phyloP scores from a whole-genome alignment of 2,797 vertebrate genomes.

The Meda fulgida region DNA sequence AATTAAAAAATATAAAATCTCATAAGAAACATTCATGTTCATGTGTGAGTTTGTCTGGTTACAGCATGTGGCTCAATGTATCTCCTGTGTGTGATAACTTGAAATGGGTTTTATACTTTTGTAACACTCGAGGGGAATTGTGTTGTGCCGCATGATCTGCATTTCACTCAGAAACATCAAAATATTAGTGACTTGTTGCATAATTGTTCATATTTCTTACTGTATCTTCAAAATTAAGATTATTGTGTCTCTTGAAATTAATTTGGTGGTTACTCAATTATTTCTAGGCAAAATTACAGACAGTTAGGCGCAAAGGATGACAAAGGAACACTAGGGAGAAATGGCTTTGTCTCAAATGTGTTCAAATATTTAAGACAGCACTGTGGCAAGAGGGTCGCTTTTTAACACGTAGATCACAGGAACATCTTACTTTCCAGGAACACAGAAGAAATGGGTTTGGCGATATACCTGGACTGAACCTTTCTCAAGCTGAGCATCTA shows the following conservation, averaged over 20 bases:
- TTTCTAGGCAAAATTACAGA: neutral
- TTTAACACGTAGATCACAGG: neutral
- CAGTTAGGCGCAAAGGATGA: neutral
- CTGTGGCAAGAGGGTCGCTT: slow-evolving; percentile 9
- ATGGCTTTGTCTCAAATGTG: neutral
- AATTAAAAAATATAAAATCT: neutral
- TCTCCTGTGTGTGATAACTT: slow-evolving; percentile 26
- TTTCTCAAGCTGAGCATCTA: slow-evolving; percentile 8
- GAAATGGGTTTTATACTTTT: neutral
- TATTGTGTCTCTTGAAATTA: neutral
- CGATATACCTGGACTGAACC: neutral
- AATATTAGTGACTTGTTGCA: neutral
- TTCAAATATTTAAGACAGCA: slow-evolving; percentile 6
- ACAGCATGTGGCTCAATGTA: neutral
- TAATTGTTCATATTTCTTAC: neutral
- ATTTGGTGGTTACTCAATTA: neutral
- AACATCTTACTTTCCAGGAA: neutral
- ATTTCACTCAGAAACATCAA: neutral
- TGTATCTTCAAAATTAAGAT: neutral
- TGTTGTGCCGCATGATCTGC: neutral
- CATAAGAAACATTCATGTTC: neutral
- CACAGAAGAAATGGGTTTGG: neutral
- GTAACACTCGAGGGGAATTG: neutral
- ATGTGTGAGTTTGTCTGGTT: slow-evolving; percentile 1
- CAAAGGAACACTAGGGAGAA: neutral